Conservation (phyloP, 1,140 invertebrate genomes). For the Euura saliciscinereae region DNA sequence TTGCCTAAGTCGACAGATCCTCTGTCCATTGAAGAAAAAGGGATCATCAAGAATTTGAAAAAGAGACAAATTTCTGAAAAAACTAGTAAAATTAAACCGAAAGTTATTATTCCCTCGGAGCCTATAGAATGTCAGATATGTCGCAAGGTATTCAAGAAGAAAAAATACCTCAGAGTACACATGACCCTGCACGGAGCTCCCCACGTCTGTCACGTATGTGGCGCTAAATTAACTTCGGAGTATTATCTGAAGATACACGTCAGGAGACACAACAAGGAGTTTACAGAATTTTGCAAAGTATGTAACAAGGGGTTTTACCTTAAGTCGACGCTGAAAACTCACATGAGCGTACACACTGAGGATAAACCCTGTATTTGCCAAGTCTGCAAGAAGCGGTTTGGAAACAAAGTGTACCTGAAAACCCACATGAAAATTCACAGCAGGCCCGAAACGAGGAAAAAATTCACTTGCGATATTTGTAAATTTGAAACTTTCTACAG, state of each 20-base stretch:
- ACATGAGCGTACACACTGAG: conserved; percentile 42
- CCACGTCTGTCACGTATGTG: conserved; percentile 45
- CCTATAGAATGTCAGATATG: conserved; percentile 70
- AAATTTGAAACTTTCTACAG: conserved; percentile 41
- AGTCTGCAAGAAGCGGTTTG: conserved; percentile 59
- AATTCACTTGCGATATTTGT: conserved; percentile 41
- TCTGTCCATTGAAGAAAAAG: not conserved
- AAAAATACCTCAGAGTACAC: conserved; percentile 43
- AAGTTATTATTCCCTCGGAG: conserved; percentile 66
- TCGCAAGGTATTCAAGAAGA: conserved; percentile 42
- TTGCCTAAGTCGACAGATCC: not conserved
- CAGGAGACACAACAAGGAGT: conserved; percentile 47
- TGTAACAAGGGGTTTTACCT: conserved; percentile 77
- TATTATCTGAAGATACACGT: conserved; percentile 44
- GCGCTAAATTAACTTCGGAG: conserved; percentile 36
- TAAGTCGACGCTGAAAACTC: conserved; percentile 57
- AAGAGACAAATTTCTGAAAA: no score
- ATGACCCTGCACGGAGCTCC: conserved; percentile 35
- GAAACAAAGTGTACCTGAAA: conserved; percentile 36
- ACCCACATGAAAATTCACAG: conserved; percentile 42
- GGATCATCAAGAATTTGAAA: no score
- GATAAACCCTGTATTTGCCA: conserved; percentile 50
- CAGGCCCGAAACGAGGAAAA: conserved; percentile 31
- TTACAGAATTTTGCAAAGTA: conserved; percentile 62
- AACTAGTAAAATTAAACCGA: no score